Evolutionary conservation across 2,888 invertebrate species (phyloP).

Genomic region (Baronia brevicornis): DNA sequence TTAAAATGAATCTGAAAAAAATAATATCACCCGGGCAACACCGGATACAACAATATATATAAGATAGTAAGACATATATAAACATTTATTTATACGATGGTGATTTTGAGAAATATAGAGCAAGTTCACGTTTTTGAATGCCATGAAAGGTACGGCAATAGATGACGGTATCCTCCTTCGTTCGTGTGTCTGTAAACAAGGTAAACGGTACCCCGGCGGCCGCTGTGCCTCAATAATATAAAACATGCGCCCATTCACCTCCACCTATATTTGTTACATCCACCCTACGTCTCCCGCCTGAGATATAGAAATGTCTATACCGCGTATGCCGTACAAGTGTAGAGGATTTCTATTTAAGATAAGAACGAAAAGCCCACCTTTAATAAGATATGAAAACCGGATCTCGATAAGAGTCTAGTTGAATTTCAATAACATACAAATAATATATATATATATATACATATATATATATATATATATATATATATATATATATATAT

Average conservation of each 20-base stretch:
- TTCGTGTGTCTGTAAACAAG: constrained; percentile 52
- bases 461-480: too few species aligned
- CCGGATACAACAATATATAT: too few species aligned
- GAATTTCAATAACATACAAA: too few species aligned
- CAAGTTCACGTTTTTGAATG: constrained; percentile 15
- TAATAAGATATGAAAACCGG: constrained; percentile 10
- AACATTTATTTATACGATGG: too few species aligned
- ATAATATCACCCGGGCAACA: too few species aligned
- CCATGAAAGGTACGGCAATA: constrained; percentile 14
- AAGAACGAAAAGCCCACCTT: constrained; percentile 16
- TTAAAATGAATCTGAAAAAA: too few species aligned
- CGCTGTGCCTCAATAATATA: constrained; percentile 65
- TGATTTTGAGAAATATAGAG: too few species aligned
- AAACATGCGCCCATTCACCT: constrained; percentile 54
- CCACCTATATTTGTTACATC: constrained; percentile 44
- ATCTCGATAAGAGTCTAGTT: constrained; percentile 8
- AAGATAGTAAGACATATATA: too few species aligned
- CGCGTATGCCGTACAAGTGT: constrained; percentile 21
- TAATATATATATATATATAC: too few species aligned
- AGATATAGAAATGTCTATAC: constrained; percentile 24
- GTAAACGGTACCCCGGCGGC: constrained; percentile 41
- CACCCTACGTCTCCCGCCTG: constrained; percentile 38
- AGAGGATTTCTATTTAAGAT: constrained; percentile 20
- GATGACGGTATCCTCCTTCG: constrained; percentile 31
- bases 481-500: too few species aligned